Evolutionary conservation across 1,140 invertebrate species (phyloP), one percentile per base, ranked within the genome.

Genomic region (Vanessa tameamea): DNA sequence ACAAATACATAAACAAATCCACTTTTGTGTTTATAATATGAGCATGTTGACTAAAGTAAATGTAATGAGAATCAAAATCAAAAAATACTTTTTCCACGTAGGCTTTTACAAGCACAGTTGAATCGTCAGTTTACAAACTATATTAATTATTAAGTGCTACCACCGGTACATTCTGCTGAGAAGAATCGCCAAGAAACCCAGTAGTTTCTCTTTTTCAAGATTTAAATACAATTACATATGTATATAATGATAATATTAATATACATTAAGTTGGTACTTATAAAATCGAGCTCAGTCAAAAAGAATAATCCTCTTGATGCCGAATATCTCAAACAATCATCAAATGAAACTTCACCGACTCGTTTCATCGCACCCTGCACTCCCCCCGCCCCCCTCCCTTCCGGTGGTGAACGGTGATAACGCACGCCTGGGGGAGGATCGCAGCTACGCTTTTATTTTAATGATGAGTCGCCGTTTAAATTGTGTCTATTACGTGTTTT

Each of bases 381-480:
- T 9, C 12, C 9, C 11, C 8, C 20, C 55, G 26, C 53, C 20
- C 48, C 48, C 69, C n/a, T 14, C 14, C 57, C 23, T 14, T 47
- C 69, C 65, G 12, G 57, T 26, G 67, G 63, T 69, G 61, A 59
- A 15, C 55, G 55, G 61, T 65, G 73, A 75, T 75, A 75, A 70
- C 73, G 73, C 73, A 75, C 73, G 73, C 63, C 51, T 26, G 61
- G 61, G 65, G 67, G 57, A 53, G 50, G 72, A 26, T 9, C 37
- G 69, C 47, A 64, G 59, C 67, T 37, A 64, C 63, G 63, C 67
- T 69, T 69, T 69, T 69, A 75, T 69, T 75, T 69, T 75, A 75
- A 75, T 69, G 73, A 70, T 69, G 73, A 72, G 47, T 72, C 20
- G 61, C 63, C 69, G 68, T 69, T 72, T 72, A 72, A 72, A 72